Percentiles rank a stretch among this genome's conserved stretches.
Evolutionary conservation across 2,888 invertebrate species (phyloP).

Genomic region (Andrena dorsata): DNA sequence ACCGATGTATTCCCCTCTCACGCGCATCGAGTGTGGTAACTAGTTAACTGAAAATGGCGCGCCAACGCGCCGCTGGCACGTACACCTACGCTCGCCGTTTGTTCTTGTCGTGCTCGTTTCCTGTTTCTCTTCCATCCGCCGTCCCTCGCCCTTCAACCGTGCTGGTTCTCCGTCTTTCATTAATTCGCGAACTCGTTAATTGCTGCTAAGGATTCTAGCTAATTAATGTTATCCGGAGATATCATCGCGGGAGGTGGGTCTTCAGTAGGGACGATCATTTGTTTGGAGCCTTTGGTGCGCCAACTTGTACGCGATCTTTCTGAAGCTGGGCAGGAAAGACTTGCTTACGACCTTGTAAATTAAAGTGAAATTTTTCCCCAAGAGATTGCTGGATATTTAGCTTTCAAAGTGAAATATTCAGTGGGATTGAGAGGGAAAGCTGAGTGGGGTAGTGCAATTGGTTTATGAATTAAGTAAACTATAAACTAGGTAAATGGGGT

Average conservation of each 20-base stretch:
- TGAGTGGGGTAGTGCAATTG: too few species aligned
- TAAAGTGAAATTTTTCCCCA: too few species aligned
- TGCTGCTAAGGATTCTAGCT: not conserved
- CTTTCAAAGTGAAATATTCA: too few species aligned
- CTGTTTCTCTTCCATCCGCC: slow-evolving; percentile 35
- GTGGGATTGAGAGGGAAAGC: too few species aligned
- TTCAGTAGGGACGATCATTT: too few species aligned
- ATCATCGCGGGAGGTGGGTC: not conserved
- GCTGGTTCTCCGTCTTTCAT: not conserved
- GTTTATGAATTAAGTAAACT: too few species aligned
- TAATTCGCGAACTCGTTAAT: slow-evolving; percentile 10
- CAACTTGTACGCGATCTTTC: too few species aligned
- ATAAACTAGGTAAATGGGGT: too few species aligned
- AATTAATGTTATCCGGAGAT: not conserved
- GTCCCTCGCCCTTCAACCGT: not conserved
- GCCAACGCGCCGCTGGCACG: slow-evolving; percentile 32
- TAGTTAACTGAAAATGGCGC: slow-evolving; percentile 54
- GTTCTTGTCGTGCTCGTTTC: slow-evolving; percentile 45
- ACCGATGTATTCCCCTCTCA: slow-evolving; percentile 5
- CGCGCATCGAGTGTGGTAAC: slow-evolving; percentile 48
- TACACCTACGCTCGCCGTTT: slow-evolving; percentile 16
- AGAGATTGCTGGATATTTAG: too few species aligned
- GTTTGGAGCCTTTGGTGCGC: too few species aligned
- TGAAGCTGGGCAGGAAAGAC: too few species aligned
- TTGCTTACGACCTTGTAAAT: too few species aligned